A percentile compares a stretch with the other conserved stretches of the same genome.
phyloP scores from a whole-genome alignment of 2,888 invertebrate genomes.

The Dicyrtomina minuta region DNA sequence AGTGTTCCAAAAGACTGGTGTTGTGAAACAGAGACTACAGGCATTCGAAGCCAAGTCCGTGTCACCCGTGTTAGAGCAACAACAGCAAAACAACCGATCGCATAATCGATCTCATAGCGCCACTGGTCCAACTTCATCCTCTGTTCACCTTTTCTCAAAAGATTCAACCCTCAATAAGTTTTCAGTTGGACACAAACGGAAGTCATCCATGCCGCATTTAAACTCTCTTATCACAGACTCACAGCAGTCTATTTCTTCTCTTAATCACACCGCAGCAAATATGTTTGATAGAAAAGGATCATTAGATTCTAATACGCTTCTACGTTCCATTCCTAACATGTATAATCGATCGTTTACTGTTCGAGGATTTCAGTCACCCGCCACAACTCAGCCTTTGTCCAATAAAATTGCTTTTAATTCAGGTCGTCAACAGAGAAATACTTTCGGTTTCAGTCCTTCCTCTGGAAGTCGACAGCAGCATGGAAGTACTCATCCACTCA shows the following conservation, averaged over 20 bases:
- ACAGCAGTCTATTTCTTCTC: conserved; percentile 16
- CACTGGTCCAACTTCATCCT: conserved; percentile 41
- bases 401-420: conserved; percentile 27
- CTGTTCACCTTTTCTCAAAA: conserved; percentile 38
- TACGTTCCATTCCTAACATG: conserved; percentile 47
- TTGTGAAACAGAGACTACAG: conserved; percentile 81
- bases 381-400: conserved; percentile 38
- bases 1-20: conserved; percentile 54
- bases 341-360: conserved; percentile 47
- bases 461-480: conserved; percentile 65
- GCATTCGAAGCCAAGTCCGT: conserved; percentile 79
- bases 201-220: conserved; percentile 52
- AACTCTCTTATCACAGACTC: conserved; percentile 22
- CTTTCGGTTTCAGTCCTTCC: conserved; percentile 35
- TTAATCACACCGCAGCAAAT: conserved; percentile 2
- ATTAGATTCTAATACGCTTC: conserved; percentile 48
- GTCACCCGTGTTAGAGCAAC: conserved; percentile 41
- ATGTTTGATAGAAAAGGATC: conserved; percentile 48
- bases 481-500: conserved; percentile 88
- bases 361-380: conserved; percentile 48
- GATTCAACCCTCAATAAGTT: conserved; percentile 38
- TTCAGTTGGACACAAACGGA: conserved; percentile 46
- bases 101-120: conserved; percentile 52
- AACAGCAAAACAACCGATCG: conserved; percentile 41
- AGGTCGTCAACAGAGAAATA: conserved; percentile 18